phyloP scores from a whole-genome alignment of 1,140 invertebrate species.

The Wasmannia auropunctata region DNA sequence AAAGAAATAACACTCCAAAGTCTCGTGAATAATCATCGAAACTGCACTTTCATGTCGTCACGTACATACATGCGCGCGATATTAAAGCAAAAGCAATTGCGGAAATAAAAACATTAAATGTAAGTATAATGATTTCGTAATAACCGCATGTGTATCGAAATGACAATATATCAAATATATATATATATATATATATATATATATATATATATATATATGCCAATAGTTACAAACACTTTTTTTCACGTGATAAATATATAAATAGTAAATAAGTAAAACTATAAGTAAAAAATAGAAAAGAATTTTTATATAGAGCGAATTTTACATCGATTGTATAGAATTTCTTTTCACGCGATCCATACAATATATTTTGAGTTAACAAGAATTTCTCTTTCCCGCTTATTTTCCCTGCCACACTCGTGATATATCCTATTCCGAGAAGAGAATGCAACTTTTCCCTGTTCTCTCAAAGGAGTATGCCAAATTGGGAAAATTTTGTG shows the following conservation, averaged over 20 bases:
- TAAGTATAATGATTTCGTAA: not conserved
- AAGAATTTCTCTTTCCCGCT: not conserved
- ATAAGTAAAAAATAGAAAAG: not conserved
- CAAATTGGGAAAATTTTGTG: too few relatives aligned
- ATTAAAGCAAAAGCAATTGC: not conserved
- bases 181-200: too few relatives aligned
- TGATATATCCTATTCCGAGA: not conserved
- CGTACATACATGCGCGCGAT: not conserved
- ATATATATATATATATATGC: too few relatives aligned
- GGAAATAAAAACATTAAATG: not conserved
- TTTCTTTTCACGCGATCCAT: not conserved
- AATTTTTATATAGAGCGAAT: not conserved
- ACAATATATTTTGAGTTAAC: not conserved
- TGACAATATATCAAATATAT: not conserved
- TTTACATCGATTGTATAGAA: not conserved
- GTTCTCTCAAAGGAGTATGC: too few relatives aligned
- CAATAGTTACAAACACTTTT: too few relatives aligned
- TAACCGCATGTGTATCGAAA: not conserved
- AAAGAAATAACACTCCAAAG: not conserved
- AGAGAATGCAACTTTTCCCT: conserved; percentile 11
- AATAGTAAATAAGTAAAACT: not conserved
- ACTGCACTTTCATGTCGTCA: not conserved
- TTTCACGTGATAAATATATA: not conserved
- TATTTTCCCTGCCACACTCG: not conserved
- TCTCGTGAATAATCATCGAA: not conserved